phyloP scores from a whole-genome alignment of 2,113 vertebrate species.

The Sarotherodon lohbergeri region DNA sequence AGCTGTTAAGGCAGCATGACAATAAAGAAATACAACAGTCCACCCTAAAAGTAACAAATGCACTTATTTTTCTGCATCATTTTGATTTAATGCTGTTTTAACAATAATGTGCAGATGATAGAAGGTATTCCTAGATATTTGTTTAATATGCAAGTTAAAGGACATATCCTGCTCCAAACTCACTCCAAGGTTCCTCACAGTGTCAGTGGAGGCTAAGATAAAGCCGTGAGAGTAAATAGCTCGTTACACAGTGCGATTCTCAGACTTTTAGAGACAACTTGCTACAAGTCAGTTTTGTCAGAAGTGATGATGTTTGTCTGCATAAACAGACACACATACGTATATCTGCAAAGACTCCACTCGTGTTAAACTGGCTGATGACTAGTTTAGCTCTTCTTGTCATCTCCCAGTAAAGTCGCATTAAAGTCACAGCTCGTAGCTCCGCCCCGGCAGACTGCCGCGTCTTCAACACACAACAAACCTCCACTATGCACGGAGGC shows the following conservation, averaged over 20 bases:
- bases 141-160: neutral
- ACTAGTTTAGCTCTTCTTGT: neutral
- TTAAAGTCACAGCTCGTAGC: neutral
- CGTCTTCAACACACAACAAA: neutral
- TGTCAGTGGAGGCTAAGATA: neutral
- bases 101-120: neutral
- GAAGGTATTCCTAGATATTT: neutral
- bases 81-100: neutral
- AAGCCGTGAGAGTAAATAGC: neutral
- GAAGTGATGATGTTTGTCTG: neutral
- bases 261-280: neutral
- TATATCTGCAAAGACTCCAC: neutral
- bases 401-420: neutral
- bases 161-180: neutral
- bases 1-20: neutral
- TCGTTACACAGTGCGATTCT: neutral
- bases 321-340: neutral
- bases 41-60: neutral
- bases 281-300: neutral
- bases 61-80: neutral
- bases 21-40: neutral
- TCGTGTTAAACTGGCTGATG: neutral
- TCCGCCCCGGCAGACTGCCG: slow-evolving; percentile 26
- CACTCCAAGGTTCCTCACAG: neutral
- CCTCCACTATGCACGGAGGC: neutral